A percentile compares a stretch with the other conserved stretches of the same genome.
phyloP scores from a whole-genome alignment of 2,797 vertebrate genomes.

The Champsocephalus esox region DNA sequence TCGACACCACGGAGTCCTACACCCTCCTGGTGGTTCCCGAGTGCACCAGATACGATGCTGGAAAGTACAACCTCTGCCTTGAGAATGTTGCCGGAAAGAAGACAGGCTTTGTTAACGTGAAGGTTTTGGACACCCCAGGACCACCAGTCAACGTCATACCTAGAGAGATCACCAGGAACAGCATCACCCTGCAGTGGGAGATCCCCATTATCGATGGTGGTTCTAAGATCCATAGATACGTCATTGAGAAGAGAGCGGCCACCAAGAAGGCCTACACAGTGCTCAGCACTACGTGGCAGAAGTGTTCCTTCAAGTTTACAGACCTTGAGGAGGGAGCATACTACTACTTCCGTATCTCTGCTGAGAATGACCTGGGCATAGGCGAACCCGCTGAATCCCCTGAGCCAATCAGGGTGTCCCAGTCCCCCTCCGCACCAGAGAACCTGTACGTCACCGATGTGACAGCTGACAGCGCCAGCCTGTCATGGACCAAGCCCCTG shows the following conservation, averaged over 20 bases:
- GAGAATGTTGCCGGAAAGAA: conserved; percentile 98
- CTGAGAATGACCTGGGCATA: conserved; percentile 97
- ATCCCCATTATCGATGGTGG: conserved; percentile 98
- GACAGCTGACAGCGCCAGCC: conserved; percentile 91
- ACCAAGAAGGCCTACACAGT: conserved; percentile 97
- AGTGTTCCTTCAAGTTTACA: conserved; percentile 92
- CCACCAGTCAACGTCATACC: conserved; percentile 95
- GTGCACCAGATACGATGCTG: conserved; percentile 96
- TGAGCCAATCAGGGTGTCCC: conserved; percentile 94
- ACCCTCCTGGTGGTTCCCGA: conserved; percentile 95
- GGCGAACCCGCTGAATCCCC: conserved; percentile 95
- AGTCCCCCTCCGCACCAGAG: conserved; percentile 94
- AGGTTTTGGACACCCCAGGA: conserved; percentile 96
- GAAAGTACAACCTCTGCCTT: conserved; percentile 95
- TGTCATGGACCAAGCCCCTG: conserved; percentile 96
- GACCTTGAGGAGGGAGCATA: conserved; percentile 93
- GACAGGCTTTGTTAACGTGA: conserved; percentile 97
- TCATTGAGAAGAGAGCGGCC: conserved; percentile 96
- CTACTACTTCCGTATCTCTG: conserved; percentile 96
- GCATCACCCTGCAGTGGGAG: conserved; percentile 97
- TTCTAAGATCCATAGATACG: conserved; percentile 96
- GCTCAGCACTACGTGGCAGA: conserved; percentile 93
- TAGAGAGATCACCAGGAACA: conserved; percentile 94
- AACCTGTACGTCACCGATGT: conserved; percentile 96
- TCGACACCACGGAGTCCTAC: conserved; percentile 97